Conservation (phyloP, 2,113 vertebrate species). For the Noctilio leporinus region DNA sequence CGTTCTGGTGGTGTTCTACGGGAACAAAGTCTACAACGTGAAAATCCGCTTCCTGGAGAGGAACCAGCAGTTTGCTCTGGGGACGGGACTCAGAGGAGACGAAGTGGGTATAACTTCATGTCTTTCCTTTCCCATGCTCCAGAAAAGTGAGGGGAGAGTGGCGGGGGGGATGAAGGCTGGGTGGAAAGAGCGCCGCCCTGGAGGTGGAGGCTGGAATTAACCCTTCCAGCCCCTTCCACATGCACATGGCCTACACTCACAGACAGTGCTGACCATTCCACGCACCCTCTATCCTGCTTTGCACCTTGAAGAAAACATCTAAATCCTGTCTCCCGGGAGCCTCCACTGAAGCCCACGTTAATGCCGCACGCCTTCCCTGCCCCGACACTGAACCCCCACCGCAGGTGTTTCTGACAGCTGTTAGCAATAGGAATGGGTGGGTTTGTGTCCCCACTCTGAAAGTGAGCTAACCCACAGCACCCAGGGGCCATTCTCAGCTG, state of each 20-base stretch:
- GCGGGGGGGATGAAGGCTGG: too few relatives aligned
- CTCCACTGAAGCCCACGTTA: fast-evolving
- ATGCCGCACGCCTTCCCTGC: neutral
- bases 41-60: constrained; percentile 88
- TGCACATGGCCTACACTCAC: fast-evolving
- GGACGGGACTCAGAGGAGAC: constrained; percentile 85
- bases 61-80: constrained; percentile 82
- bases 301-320: neutral
- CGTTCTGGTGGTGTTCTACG: constrained; percentile 86
- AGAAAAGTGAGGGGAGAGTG: neutral
- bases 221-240: neutral
- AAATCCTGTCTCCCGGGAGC: neutral
- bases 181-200: fast-evolving
- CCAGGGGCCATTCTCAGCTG: fast-evolving
- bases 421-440: fast-evolving
- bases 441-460: neutral
- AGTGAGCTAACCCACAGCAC: neutral
- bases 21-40: constrained; percentile 90
- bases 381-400: neutral
- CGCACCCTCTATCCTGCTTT: fast-evolving
- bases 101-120: constrained; percentile 78
- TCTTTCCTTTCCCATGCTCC: neutral
- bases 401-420: neutral
- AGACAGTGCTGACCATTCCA: neutral
- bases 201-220: neutral